Evolutionary conservation across 2,888 invertebrate genomes (phyloP).

Genomic region (Antheraea assamensis): DNA sequence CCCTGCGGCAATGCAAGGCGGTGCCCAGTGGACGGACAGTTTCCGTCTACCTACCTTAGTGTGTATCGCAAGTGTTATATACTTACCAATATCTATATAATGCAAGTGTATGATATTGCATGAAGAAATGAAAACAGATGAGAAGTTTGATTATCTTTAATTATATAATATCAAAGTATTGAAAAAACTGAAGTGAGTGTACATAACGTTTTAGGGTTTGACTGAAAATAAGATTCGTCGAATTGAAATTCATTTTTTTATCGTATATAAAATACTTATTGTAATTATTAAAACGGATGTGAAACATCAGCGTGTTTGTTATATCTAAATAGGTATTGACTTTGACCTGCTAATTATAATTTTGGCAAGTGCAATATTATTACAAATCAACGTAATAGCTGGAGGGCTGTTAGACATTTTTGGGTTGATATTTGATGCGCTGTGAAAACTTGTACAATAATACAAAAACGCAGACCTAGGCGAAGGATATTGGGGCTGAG

Average conservation of each 20-base stretch:
- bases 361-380: neutral
- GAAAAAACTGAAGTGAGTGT: neutral
- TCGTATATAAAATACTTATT: neutral
- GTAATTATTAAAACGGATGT: neutral
- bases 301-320: neutral
- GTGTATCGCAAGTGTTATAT: constrained; percentile 43
- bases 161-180: neutral
- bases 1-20: constrained; percentile 93
- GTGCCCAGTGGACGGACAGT: constrained; percentile 72
- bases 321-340: neutral
- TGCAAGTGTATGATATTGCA: constrained; percentile 24
- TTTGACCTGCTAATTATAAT: neutral
- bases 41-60: constrained; percentile 53
- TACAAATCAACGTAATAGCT: too few species aligned
- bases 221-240: neutral
- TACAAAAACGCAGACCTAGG: too few species aligned
- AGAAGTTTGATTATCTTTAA: neutral
- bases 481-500: too few species aligned
- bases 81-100: constrained; percentile 40
- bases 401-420: too few species aligned
- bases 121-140: constrained; percentile 15
- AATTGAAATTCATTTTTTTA: neutral
- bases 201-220: neutral
- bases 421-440: too few species aligned
- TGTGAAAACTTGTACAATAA: too few species aligned